Evolutionary conservation across 2,797 vertebrate genomes (phyloP).

Genomic region (Echiichthys vipera): DNA sequence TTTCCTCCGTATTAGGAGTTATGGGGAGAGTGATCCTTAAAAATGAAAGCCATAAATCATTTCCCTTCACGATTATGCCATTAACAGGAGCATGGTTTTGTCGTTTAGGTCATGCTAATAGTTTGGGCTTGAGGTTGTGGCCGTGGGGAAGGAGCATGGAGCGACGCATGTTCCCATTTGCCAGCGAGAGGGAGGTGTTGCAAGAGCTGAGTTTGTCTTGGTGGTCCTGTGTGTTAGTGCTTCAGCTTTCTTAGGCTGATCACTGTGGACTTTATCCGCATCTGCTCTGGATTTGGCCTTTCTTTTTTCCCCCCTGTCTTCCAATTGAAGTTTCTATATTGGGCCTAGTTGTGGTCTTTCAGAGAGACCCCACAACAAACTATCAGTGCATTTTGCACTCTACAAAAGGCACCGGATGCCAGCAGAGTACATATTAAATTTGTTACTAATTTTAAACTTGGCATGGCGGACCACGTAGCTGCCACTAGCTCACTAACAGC

Average conservation of each 20-base stretch:
- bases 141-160: constrained; percentile 55
- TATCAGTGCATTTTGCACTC: constrained; percentile 87
- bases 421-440: constrained; percentile 90
- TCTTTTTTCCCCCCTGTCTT: constrained; percentile 65
- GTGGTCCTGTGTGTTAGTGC: constrained; percentile 69
- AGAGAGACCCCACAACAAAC: constrained; percentile 87
- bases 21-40: constrained; percentile 83
- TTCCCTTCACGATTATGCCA: constrained; percentile 82
- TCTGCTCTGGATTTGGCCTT: constrained; percentile 82
- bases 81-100: constrained; percentile 86
- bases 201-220: constrained; percentile 61
- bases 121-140: constrained; percentile 79
- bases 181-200: constrained; percentile 57
- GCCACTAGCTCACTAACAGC: constrained; percentile 86
- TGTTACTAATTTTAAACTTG: constrained; percentile 96
- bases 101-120: constrained; percentile 86
- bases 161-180: constrained; percentile 48
- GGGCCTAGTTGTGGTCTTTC: constrained; percentile 88
- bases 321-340: constrained; percentile 85
- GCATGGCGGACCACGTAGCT: constrained; percentile 85
- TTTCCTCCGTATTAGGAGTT: constrained; percentile 85
- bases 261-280: constrained; percentile 74
- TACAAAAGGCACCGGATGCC: constrained; percentile 86
- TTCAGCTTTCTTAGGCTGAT: constrained; percentile 63
- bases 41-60: constrained; percentile 88